A percentile compares a stretch with the other conserved stretches of the same genome.
Conservation (phyloP, 1,140 invertebrate species). For the Drosophila nigrodunni region DNA sequence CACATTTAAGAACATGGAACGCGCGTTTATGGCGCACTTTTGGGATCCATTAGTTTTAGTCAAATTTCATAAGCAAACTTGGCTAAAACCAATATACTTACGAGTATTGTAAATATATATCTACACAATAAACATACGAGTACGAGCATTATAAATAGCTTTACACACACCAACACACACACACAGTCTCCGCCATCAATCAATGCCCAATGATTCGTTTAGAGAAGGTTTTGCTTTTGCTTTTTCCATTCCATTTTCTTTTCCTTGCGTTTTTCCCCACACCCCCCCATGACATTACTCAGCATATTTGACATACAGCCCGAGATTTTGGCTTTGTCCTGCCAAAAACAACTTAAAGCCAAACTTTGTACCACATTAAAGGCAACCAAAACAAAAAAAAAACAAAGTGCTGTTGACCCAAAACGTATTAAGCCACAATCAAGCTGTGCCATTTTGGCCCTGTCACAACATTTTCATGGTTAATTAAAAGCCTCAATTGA, state of each 20-base stretch:
- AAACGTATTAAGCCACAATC: slow-evolving; percentile 27
- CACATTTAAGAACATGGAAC: slow-evolving; percentile 48
- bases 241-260: slow-evolving; percentile 27
- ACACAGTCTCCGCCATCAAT: slow-evolving; percentile 59
- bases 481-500: slow-evolving; percentile 67
- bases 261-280: slow-evolving; percentile 5
- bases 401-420: slow-evolving; percentile 5
- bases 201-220: slow-evolving; percentile 50
- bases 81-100: slow-evolving; percentile 65
- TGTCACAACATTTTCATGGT: slow-evolving; percentile 61
- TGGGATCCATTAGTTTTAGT: slow-evolving; percentile 73
- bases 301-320: slow-evolving; percentile 42
- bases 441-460: slow-evolving; percentile 11
- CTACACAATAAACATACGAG: slow-evolving; percentile 73
- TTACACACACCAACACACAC: slow-evolving; percentile 3
- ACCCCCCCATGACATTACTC: slow-evolving; percentile 54
- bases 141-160: slow-evolving; percentile 73
- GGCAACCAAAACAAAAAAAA: slow-evolving; percentile 40
- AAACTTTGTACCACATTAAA: not conserved
- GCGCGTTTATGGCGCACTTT: slow-evolving; percentile 27
- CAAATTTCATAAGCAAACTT: slow-evolving; percentile 76
- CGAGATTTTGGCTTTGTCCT: slow-evolving; percentile 38
- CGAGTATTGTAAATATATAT: slow-evolving; percentile 15
- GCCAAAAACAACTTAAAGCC: slow-evolving; percentile 11
- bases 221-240: slow-evolving; percentile 11